These are phyloP conservation scores for Acipenser ruthenus DNA, from an alignment of 2,797 vertebrate genomes.

Conservation along the genomic window DNA sequence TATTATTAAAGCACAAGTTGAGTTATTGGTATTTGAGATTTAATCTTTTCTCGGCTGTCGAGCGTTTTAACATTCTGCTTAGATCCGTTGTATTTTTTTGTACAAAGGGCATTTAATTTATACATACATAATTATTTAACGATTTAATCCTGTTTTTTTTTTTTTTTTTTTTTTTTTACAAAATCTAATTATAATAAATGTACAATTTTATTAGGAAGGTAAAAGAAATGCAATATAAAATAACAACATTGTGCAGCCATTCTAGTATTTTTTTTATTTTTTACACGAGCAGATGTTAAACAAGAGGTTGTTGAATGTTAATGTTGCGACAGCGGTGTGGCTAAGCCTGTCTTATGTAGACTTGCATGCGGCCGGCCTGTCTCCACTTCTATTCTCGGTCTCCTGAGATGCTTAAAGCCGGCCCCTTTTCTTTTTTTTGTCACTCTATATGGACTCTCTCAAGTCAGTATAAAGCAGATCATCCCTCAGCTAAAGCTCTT, in stretches of 20 bases:
- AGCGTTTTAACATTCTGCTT: too few species aligned
- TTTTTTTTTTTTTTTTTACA: too few species aligned
- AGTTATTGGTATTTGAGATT: background rate
- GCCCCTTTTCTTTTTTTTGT: conserved; percentile 66
- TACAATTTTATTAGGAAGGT: too few species aligned
- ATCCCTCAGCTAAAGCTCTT: conserved; percentile 94
- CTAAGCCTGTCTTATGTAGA: conserved; percentile 75
- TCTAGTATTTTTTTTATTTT: conserved; percentile 29
- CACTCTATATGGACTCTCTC: conserved; percentile 92
- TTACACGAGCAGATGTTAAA: conserved; percentile 83
- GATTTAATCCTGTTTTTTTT: too few species aligned
- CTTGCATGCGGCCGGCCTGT: conserved; percentile 61
- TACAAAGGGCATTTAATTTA: too few species aligned
- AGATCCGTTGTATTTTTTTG: too few species aligned
- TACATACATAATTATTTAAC: too few species aligned
- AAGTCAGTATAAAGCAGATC: conserved; percentile 98
- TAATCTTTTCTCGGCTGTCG: background rate
- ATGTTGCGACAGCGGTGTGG: conserved; percentile 79
- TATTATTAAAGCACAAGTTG: background rate
- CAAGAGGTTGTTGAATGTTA: conserved; percentile 92
- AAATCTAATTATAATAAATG: too few species aligned
- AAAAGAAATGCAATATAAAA: background rate
- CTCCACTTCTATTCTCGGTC: conserved; percentile 71
- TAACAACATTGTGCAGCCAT: background rate
- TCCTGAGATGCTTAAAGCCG: conserved; percentile 88